These are phyloP conservation scores for Zaprionus ornatus DNA, from an alignment of 1,140 invertebrate genomes.

Conservation along the genomic window DNA sequence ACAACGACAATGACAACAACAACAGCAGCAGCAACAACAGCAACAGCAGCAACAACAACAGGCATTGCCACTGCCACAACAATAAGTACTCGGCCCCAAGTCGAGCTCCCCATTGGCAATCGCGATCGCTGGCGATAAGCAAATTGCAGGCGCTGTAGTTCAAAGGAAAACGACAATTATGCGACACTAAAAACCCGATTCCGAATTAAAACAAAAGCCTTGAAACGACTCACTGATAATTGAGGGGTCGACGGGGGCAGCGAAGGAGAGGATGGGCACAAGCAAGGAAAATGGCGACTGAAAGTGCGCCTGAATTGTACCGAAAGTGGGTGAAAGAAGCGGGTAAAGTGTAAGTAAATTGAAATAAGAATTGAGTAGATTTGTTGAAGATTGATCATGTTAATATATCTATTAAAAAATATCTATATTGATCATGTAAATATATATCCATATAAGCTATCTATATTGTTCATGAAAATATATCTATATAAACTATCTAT, in stretches of 20 bases:
- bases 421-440: too few relatives aligned
- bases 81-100: conserved; percentile 24
- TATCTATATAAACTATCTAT: too few relatives aligned
- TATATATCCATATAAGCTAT: too few relatives aligned
- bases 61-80: conserved; percentile 1
- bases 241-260: not conserved
- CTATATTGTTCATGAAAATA: too few relatives aligned
- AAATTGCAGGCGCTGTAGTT: conserved; percentile 82
- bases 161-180: conserved; percentile 81
- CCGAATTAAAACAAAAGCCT: conserved; percentile 60
- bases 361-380: not conserved
- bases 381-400: not conserved
- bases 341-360: not conserved
- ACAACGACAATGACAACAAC: conserved; percentile 21
- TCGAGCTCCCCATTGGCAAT: conserved; percentile 66
- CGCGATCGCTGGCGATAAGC: conserved; percentile 78
- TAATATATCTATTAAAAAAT: not conserved
- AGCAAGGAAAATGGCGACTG: not conserved
- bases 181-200: conserved; percentile 64
- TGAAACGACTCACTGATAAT: conserved; percentile 5
- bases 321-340: not conserved
- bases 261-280: not conserved
- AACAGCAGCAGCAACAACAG: conserved; percentile 29
- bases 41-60: conserved; percentile 32
- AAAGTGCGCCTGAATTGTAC: not conserved